Evolutionary conservation across 2,888 invertebrate genomes (phyloP), one percentile per base, ranked within the genome.

Genomic region (Bombyx huttoni): DNA sequence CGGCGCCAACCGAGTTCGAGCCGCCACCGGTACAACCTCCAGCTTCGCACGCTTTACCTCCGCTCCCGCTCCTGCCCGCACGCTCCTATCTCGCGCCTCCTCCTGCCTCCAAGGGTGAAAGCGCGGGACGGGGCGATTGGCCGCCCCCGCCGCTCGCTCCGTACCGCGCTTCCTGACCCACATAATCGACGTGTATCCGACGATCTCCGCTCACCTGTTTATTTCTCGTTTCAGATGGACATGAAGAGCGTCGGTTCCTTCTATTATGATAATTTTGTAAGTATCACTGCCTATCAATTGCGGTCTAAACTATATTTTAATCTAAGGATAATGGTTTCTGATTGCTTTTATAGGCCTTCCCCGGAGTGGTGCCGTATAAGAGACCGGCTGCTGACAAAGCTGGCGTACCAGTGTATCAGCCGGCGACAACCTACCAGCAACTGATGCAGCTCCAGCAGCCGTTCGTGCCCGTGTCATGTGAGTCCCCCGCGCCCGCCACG

Each of bases 401-500:
- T 81, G 97, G 98, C 81, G 92, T 98, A 84, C 98, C 98, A 75
- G 95, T 98, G 73, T 98, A 97, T 91, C 96, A 96, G 89, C 96
- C 97, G 79, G 94, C 94, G 80, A 94, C 94, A 75, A 95, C 96
- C 78, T 96, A 96, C 90, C 97, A 97, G 90, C 97, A 97, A 90
- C 92, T 97, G 89, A 94, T 97, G 93, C 96, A 96, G 91, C 92
- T 96, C 77, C 92, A 94, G 90, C 96, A 96, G 93, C 97, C 96
- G 89, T 97, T 96, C 92, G 96, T 97, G 93, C 96, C 97, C 93
- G 96, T 97, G 91, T 96, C 97, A 95, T 97, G 97, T 97, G 97
- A 98, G 97, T 96, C 95, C 94, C 91, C 92, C 90, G 91, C 91
- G 90, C 91, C 92, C 87, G 90, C 91, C 73, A 88, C 91, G 80